Base-by-base conservation (phyloP, 2,888 invertebrate genomes). In the Seira ritae region DNA sequence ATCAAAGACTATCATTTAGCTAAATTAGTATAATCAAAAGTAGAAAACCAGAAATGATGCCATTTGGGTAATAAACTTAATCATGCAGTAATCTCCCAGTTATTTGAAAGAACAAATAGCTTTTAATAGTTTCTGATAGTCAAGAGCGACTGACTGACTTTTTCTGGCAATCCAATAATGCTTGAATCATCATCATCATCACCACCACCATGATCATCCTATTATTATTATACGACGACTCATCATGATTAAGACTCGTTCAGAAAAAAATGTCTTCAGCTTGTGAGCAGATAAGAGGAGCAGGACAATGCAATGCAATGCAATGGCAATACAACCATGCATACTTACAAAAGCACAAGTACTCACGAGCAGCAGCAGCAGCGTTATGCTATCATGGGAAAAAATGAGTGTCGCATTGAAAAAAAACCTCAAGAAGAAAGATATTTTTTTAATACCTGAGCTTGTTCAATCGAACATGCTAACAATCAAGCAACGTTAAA, bases 21-120 rank as follows among this genome's bases (percentile, higher is more conserved):
- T 55, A 78, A 78, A 70, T 70, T 70, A 71, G 77, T 78, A 69
- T 78, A 70, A 78, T 70, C 70, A 70, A 73, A 60, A 50, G 46
- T n/a, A 70, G n/a, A 50, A 60, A 72, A 60, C 50, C 62, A 66
- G 65, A 60, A 78, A 70, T 24, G 20, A 75, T 67, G 75, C 67
- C 75, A 75, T 75, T 75, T 66, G 67, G 75, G 66, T 8, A 20
- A 42, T 75, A 55, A 75, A 75, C 20, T 75, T 68, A 75, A 75
- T 75, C 19, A 75, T 75, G 50, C 62, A 67, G 24, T 67, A 75
- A 50, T 67, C 66, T 75, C 10, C 22, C 42, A 46, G 66, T 50
- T 66, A 75, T 75, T 67, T 65, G 55, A 55, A 75, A 66, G 66
- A 75, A 75, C 75, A 75, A 75, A 67, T 66, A 55, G 67, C 37